Base-by-base conservation (phyloP, 2,888 invertebrate genomes). In the Drosophila maculinotata region DNA sequence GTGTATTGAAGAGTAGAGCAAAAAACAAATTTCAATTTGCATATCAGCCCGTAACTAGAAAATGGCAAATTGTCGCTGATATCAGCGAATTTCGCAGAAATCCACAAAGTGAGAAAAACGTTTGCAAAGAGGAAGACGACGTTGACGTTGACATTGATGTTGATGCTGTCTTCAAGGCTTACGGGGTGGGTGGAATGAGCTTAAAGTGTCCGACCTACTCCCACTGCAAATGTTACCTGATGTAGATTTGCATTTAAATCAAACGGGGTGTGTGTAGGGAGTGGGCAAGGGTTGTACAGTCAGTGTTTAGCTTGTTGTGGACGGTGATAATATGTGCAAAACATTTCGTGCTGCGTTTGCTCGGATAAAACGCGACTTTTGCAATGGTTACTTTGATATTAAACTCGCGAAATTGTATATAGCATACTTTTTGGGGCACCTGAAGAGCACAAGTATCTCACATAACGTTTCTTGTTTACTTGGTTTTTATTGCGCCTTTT, bases 201-300 rank as follows among this genome's bases (percentile, higher is more conserved):
- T 10, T 28, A 45, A 17, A 41, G 23, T 38, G 63, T 3, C 51
- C 44, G 41, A 44, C 10, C 14, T 25, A 17, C 28, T 35, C 14
- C 23, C 33, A n/a, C 10, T 26, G 39, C 28, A 36, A 47, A 35
- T 45, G 39, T 38, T 33, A 68, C 80, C 75, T 41, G 56, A 62
- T 47, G 36, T 58, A 49, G 63, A 87, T 82, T 82, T 82, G 83
- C 86, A 87, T 85, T 69, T 85, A 69, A 87, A 82, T 82, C 77
- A 79, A 65, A 59, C 38, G 51, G 51, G 38, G 23, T 53, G 28
- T n/a, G n/a, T n/a, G n/a, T n/a, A n/a, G n/a, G n/a, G n/a, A n/a
- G n/a, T n/a, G n/a, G n/a, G n/a, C 25, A 10, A 6, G 25, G 9
- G 23, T 12, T 9, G 39, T 14, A 12, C 8, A 15, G 10, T n/a